Evolutionary conservation across 2,113 vertebrate species (phyloP).

Genomic region (Mionectes macconnelli): DNA sequence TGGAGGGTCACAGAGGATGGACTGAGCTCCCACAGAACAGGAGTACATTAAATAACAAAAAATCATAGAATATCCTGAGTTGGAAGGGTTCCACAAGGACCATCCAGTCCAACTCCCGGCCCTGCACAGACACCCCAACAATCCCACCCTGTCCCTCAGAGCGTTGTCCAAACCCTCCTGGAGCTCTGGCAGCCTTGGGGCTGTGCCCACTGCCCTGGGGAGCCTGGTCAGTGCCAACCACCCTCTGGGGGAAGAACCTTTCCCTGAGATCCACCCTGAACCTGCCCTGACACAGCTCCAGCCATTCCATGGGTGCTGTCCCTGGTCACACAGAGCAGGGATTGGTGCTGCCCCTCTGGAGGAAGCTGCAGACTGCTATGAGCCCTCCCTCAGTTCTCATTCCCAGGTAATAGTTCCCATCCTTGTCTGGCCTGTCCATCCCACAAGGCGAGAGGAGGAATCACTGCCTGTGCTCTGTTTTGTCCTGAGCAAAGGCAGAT

Average conservation of each 20-base stretch:
- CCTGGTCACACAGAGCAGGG: not conserved
- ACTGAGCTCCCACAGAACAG: not conserved
- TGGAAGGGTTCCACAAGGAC: not conserved
- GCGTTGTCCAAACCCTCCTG: not conserved
- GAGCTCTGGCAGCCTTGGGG: not conserved
- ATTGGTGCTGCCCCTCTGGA: not conserved
- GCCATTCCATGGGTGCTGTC: not conserved
- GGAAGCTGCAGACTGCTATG: not conserved
- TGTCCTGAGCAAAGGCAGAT: not conserved
- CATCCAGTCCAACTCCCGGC: not conserved
- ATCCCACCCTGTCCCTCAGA: not conserved
- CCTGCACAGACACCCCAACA: not conserved
- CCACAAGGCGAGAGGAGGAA: not conserved
- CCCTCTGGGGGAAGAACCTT: not conserved
- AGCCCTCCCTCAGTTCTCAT: not conserved
- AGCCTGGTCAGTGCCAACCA: not conserved
- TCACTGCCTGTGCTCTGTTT: not conserved
- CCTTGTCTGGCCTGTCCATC: not conserved
- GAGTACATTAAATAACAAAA: not conserved
- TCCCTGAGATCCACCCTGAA: not conserved
- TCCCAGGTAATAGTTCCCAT: fast-evolving
- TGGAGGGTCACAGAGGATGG: fast-evolving
- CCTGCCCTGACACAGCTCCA: not conserved
- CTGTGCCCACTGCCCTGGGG: not conserved
- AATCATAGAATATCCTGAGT: not conserved